phyloP scores from a whole-genome alignment of 2,888 invertebrate genomes.

The Lathronympha strigana region DNA sequence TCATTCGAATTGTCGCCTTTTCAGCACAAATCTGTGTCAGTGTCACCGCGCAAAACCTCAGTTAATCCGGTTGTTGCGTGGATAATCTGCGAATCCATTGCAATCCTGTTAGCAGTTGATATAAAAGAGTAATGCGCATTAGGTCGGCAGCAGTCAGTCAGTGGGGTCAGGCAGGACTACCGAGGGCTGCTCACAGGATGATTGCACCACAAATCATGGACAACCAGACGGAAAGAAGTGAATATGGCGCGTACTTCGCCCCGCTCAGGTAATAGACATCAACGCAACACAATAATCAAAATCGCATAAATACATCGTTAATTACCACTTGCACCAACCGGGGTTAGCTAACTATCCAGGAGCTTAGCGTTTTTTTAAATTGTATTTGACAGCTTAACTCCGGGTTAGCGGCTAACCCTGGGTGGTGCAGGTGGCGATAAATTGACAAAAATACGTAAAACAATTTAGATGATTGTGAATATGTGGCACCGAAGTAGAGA shows the following conservation, averaged over 20 bases:
- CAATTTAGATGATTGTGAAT: too few species aligned
- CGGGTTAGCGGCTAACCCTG: too few species aligned
- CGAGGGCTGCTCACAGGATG: conserved; percentile 77
- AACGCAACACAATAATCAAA: too few species aligned
- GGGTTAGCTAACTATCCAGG: too few species aligned
- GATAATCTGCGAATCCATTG: conserved; percentile 67
- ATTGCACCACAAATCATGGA: conserved; percentile 61
- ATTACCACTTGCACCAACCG: too few species aligned
- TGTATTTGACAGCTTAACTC: too few species aligned
- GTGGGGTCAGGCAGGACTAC: conserved; percentile 72
- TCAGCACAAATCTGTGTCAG: conserved; percentile 70
- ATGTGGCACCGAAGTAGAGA: too few species aligned
- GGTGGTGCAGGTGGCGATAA: too few species aligned
- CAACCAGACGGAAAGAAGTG: conserved; percentile 66
- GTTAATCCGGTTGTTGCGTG: conserved; percentile 70
- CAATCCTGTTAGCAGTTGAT: conserved; percentile 68
- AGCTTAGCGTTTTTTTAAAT: too few species aligned
- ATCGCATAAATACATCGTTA: too few species aligned
- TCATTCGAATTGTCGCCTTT: conserved; percentile 51
- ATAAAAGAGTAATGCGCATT: conserved; percentile 61
- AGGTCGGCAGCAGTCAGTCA: conserved; percentile 75
- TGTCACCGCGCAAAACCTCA: conserved; percentile 60
- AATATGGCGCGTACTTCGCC: conserved; percentile 72
- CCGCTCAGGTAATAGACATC: conserved; percentile 66
- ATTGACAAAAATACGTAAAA: too few species aligned